Evolutionary conservation across 2,888 invertebrate genomes (phyloP).

Genomic region (Ornithoptera alexandrae): DNA sequence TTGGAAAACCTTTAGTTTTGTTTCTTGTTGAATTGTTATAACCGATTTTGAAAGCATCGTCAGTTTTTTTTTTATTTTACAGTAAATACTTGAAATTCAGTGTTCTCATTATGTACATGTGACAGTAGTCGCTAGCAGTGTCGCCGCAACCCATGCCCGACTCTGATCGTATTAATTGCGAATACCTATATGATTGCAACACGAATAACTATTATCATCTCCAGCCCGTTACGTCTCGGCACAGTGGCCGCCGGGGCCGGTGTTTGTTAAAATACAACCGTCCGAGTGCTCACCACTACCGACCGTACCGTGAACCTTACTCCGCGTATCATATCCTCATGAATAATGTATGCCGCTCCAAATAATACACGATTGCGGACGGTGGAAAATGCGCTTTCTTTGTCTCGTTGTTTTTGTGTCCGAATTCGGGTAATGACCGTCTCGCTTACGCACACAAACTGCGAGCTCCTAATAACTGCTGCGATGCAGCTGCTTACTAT

Average conservation of each 20-base stretch:
- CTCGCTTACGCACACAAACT: slow-evolving; percentile 17
- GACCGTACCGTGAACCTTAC: slow-evolving; percentile 66
- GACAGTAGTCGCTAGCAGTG: not conserved
- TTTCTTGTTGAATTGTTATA: no score
- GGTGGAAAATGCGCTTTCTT: slow-evolving; percentile 43
- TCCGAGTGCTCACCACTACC: slow-evolving; percentile 34
- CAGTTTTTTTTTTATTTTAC: no score
- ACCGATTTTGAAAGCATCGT: no score
- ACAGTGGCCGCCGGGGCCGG: slow-evolving; percentile 42
- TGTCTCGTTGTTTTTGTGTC: slow-evolving; percentile 51
- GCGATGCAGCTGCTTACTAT: no score
- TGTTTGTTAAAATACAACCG: slow-evolving; percentile 29
- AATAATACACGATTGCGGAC: slow-evolving; percentile 68
- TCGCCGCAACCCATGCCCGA: not conserved
- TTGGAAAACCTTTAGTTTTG: no score
- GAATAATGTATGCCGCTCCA: slow-evolving; percentile 71
- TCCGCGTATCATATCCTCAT: slow-evolving; percentile 52
- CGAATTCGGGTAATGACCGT: slow-evolving; percentile 58
- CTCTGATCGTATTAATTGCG: slow-evolving; percentile 31
- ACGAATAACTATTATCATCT: slow-evolving; percentile 43
- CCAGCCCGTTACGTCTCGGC: slow-evolving; percentile 43
- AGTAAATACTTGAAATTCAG: no score
- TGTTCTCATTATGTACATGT: no score
- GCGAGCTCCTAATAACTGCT: slow-evolving; percentile 3
- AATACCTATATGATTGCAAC: slow-evolving; percentile 55